Evolutionary conservation across 2,113 vertebrate genomes (phyloP), one percentile per base, ranked within the genome.

Genomic region (Dipodomys merriami): DNA sequence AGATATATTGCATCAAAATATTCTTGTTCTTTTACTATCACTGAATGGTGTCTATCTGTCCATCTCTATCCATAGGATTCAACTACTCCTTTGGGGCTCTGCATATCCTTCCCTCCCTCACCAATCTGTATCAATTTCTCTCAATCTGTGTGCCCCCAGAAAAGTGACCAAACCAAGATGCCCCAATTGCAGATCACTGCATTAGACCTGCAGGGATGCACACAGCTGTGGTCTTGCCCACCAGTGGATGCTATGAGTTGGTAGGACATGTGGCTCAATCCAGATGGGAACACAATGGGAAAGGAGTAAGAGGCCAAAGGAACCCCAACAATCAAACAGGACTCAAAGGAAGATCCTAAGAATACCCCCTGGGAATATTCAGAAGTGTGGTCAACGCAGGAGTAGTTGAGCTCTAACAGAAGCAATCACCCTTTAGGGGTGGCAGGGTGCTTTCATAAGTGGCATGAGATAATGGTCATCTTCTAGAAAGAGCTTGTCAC

Each of bases 31-130:
- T 79, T 71, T 11, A 29, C n/a, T 53, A 18, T 27, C 30, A 44
- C 20, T 39, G 1, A 65, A 44, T 49, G 33, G 20, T 35, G 6
- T 44, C 64, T 64, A 49, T 29, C 12, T 80, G 53, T 78, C 78
- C 87, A 35, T 35, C 78, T 90, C 46, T 35, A 9, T 46, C 23
- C 11, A 35, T 71, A 30, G 29, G 15, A 15, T 64, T 95, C 89
- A 72, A 25, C 27, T 57, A 23, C 35, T 2, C 7, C 30, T 27
- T 11, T 73, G 72, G 72, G 23, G 27, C 44, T 88, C 60, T 88
- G 4, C 2, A 23, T 30, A 20, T 74, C 16, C 30, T 15, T 67
- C 53, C 27, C 46, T 73, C 2, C 33, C 20, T 74, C 4, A 67
- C 49, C 71, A 69, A 25, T 6, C 39, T 6, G 39, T 39, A 39